Evolutionary conservation across 2,888 invertebrate genomes (phyloP).

Genomic region (Melanotus villosus): DNA sequence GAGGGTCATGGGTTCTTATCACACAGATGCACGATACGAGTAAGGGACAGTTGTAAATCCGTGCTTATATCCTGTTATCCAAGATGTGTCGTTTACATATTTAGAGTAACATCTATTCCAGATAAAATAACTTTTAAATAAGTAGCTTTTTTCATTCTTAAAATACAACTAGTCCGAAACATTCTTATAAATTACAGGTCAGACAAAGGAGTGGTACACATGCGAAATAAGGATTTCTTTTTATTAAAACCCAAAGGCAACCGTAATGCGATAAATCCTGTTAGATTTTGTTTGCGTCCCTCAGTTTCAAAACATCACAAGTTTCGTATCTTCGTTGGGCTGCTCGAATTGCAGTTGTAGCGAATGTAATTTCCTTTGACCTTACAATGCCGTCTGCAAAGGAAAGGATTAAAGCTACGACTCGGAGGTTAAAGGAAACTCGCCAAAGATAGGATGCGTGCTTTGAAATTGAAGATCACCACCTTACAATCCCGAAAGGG

Average conservation of each 20-base stretch:
- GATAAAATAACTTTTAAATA: no score
- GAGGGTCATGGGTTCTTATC: conserved; percentile 20
- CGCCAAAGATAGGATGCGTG: conserved; percentile 17
- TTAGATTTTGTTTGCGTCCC: not conserved
- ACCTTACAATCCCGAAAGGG: not conserved
- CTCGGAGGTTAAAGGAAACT: conserved; percentile 23
- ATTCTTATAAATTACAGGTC: no score
- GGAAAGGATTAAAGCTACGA: conserved; percentile 29
- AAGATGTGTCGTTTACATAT: not conserved
- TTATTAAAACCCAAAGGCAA: no score
- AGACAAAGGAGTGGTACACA: no score
- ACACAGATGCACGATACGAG: conserved; percentile 5
- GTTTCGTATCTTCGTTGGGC: conserved; percentile 6
- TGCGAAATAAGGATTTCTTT: no score
- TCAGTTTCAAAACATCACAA: conserved; percentile 2
- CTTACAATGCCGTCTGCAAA: conserved; percentile 19
- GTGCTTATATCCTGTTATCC: conserved; percentile 2
- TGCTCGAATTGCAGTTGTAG: conserved; percentile 25
- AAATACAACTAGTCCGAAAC: no score
- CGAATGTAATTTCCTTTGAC: conserved; percentile 37
- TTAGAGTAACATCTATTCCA: no score
- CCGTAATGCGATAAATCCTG: not conserved
- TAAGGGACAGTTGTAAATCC: conserved; percentile 8
- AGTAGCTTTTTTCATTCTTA: no score
- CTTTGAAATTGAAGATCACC: conserved; percentile 20